Evolutionary conservation across 1,140 invertebrate species (phyloP).

Genomic region (Orius laevigatus): DNA sequence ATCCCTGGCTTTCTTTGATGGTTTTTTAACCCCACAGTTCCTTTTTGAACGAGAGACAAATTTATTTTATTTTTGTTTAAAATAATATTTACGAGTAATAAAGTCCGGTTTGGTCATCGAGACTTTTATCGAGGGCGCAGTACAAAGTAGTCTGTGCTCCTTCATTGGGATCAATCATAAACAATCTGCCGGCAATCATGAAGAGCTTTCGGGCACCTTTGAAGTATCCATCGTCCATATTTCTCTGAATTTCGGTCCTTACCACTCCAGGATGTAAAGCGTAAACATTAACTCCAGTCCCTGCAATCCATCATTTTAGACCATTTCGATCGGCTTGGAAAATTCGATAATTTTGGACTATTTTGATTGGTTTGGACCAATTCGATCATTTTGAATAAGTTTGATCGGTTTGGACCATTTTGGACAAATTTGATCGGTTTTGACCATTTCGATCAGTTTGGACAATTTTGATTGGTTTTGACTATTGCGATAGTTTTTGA

Average conservation of each 20-base stretch:
- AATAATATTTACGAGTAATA: conserved; percentile 31
- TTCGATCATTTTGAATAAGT: too few species aligned
- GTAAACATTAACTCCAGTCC: not conserved
- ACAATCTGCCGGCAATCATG: conserved; percentile 23
- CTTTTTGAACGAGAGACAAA: not conserved
- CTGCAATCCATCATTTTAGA: not conserved
- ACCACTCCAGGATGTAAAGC: conserved; percentile 39
- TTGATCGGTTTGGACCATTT: too few species aligned
- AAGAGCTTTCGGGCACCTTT: conserved; percentile 38
- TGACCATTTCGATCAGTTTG: too few species aligned
- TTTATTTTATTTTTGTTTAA: not conserved
- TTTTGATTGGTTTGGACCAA: too few species aligned
- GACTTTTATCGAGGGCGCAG: conserved; percentile 53
- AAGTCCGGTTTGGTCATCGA: conserved; percentile 44
- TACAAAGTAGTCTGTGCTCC: conserved; percentile 68
- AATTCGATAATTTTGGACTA: too few species aligned
- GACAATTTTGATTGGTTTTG: too few species aligned
- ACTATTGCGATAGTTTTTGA: too few species aligned
- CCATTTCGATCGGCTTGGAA: too few species aligned
- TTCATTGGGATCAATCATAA: conserved; percentile 42
- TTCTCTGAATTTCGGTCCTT: conserved; percentile 53
- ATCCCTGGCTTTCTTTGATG: too few species aligned
- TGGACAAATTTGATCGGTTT: too few species aligned
- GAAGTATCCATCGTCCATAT: conserved; percentile 38
- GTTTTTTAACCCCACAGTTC: not conserved